Evolutionary conservation across 2,888 invertebrate species (phyloP), one percentile per base, ranked within the genome.

Genomic region (Therioaphis trifolii): DNA sequence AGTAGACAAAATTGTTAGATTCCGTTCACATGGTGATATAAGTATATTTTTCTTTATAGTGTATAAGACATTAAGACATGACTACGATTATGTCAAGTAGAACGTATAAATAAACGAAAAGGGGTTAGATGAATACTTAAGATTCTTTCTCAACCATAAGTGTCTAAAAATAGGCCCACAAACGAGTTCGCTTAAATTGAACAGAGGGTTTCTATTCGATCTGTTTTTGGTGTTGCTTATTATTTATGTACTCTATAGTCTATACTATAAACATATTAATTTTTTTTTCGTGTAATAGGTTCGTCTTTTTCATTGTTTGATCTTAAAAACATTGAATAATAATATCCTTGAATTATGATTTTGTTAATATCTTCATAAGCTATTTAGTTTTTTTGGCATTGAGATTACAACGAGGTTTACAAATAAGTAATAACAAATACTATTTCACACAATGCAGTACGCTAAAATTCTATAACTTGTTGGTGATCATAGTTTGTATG

Each of bases 101-200:
- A 15, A 63, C 46, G 63, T 76, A 76, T 76, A 76, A 76, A 76
- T 76, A 76, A 76, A 76, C 76, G n/a, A 63, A 66, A 77, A 66
- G 5, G 63, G 76, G 63, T 29, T 66, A 29, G 21, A 77, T 9
- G 46, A 77, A 77, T 49, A 63, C 63, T 77, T 49, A 21, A 49
- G 61, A 76, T 76, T 49, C 29, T 66, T 77, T 66, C 29, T 63
- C 29, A 15, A 63, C 76, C 63, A 3, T 29, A 43, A 76, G 21
- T 24, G 9, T 77, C 49, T 66, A 77, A 77, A 77, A 77, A 77
- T 77, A 77, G 63, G 14, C 21, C n/a, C 35, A 66, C 40, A 66
- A 46, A 63, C 3, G 14, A 63, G 76, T 74, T 40, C 43, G 27
- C 43, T 46, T 49, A 24, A 14, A 61, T 76, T 14, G 61, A 75